Conservation (phyloP, 2,888 invertebrate species). For the Didymodactylos carnosus region DNA sequence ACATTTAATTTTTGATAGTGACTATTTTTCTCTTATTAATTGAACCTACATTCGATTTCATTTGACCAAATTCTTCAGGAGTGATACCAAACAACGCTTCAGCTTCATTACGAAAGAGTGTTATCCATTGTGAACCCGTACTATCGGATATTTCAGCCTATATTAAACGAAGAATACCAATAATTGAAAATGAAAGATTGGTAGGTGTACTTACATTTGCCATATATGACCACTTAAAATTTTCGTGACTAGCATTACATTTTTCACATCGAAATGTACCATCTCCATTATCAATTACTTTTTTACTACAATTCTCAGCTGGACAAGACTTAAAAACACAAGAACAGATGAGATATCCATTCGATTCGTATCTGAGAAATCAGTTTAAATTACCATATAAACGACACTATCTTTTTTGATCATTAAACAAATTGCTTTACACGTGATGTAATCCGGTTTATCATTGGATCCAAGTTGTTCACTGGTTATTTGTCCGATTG, state of each 20-base stretch:
- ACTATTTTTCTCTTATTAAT: not conserved
- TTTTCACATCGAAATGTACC: slow-evolving; percentile 82
- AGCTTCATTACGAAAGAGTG: slow-evolving; percentile 64
- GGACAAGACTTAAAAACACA: slow-evolving; percentile 45
- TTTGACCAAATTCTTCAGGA: slow-evolving; percentile 56
- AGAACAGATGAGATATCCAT: not conserved
- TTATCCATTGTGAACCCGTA: slow-evolving; percentile 68
- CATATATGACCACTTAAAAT: slow-evolving; percentile 49
- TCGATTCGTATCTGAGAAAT: not conserved
- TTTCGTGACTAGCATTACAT: slow-evolving; percentile 61
- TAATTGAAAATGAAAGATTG: not conserved
- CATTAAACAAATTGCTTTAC: slow-evolving; percentile 56
- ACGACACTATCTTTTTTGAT: slow-evolving; percentile 60
- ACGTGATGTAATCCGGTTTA: slow-evolving; percentile 58
- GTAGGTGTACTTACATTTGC: not conserved
- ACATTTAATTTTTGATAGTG: not conserved
- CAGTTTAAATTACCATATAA: slow-evolving; percentile 54
- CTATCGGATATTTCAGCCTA: slow-evolving; percentile 68
- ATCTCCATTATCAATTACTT: slow-evolving; percentile 66
- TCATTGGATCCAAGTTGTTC: slow-evolving; percentile 48
- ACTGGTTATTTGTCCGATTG: slow-evolving; percentile 52
- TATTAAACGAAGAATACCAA: slow-evolving; percentile 17
- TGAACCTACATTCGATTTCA: slow-evolving; percentile 29
- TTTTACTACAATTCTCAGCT: slow-evolving; percentile 72
- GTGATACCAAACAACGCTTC: slow-evolving; percentile 52